Conservation (phyloP, 2,888 invertebrate species). For the Agelastica alni region DNA sequence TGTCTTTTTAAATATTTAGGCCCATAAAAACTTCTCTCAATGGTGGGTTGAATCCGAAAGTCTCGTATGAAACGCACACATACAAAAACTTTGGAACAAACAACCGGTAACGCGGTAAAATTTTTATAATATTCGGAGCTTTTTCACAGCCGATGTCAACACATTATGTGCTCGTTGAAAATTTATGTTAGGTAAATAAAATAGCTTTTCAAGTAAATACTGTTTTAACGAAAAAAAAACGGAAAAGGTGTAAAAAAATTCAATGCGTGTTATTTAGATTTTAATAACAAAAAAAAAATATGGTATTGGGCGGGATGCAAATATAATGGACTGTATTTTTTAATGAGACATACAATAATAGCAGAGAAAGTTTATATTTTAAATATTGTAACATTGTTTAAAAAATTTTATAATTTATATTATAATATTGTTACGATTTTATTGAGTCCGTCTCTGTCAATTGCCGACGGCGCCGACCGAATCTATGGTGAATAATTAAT, state of each 20-base stretch:
- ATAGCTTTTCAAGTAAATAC: neutral
- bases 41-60: neutral
- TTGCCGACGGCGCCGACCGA: too few species aligned
- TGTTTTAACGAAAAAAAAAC: neutral
- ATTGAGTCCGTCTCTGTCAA: too few species aligned
- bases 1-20: too few species aligned
- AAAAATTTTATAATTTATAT: too few species aligned
- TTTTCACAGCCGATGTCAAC: neutral
- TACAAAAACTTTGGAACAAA: neutral
- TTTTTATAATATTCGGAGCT: neutral
- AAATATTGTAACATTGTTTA: too few species aligned
- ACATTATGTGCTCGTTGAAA: neutral
- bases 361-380: too few species aligned
- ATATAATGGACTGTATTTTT: too few species aligned
- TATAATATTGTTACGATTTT: too few species aligned
- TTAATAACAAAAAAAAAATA: constrained; percentile 1
- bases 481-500: too few species aligned
- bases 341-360: too few species aligned
- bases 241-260: neutral
- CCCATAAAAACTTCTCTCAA: too few species aligned
- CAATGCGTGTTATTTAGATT: neutral
- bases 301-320: too few species aligned
- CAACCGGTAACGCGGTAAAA: neutral
- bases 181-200: constrained; percentile 2
- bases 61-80: neutral